Evolutionary conservation across 2,113 vertebrate species (phyloP), one percentile per base, ranked within the genome.

Genomic region (Gallinago undulata): DNA sequence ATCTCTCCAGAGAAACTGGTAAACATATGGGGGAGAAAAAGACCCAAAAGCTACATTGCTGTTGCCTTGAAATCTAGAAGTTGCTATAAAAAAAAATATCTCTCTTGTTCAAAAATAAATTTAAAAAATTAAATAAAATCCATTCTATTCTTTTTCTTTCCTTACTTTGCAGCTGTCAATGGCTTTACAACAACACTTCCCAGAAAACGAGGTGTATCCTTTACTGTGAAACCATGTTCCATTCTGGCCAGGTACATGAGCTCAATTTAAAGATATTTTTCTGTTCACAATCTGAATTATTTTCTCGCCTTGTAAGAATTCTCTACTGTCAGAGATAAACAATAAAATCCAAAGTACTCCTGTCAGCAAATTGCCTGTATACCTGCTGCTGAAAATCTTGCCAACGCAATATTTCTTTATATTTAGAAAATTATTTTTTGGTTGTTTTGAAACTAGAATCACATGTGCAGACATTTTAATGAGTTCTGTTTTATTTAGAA

Each of bases 1-100:
- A 62, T 90, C 57, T 91, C 89, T 95, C 83, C 43, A 87, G 85
- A 91, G 93, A 87, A 89, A 87, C 25, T 56, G 30, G 41, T 47
- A 79, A 84, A 81, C n/a, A 30, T 45, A 82, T 4, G 19, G 47
- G 45, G 37, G 10, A 70, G 41, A 55, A 86, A 92, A 77, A 77
- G 55, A 92, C 50, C n/a, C 55, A 45, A 84, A 94, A 88, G 10
- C 22, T 57, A 60, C 8, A 22, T 23, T 69, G 59, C 33, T 72
- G 19, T 57, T 85, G 39, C 83, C 56, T 64, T 87, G 74, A 85
- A 94, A 95, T 82, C 51, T 91, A 69, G 55, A 87, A 83, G 48
- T 31, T 68, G 27, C 41, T 82, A 69, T 55, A 77, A 95, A 91
- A 94, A 55, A 79, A 60, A 18, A 79, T 22, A 22, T 45, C 48